phyloP scores from a whole-genome alignment of 2,888 invertebrate species.

The Tribolium freemani region DNA sequence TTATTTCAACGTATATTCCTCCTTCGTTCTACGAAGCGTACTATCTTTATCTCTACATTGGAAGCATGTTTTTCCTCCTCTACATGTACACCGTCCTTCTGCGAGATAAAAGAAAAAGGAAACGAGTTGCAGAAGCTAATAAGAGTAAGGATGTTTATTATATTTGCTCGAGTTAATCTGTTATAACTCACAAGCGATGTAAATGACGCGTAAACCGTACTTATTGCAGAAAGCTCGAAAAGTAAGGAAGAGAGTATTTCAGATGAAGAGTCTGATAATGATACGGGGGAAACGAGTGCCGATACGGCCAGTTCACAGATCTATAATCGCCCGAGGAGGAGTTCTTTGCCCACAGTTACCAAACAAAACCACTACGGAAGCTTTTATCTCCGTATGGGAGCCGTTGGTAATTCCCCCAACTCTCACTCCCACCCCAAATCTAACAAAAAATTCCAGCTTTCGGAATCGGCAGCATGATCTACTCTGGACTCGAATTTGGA shows the following conservation, averaged over 20 bases:
- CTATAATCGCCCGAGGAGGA: slow-evolving; percentile 56
- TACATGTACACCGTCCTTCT: slow-evolving; percentile 81
- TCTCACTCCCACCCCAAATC: neutral
- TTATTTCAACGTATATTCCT: slow-evolving; percentile 94
- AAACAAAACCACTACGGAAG: slow-evolving; percentile 88
- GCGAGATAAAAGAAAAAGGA: slow-evolving; percentile 68
- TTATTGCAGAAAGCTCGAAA: slow-evolving; percentile 30
- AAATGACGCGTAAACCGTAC: slow-evolving; percentile 5
- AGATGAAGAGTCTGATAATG: slow-evolving; percentile 70
- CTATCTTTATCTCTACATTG: slow-evolving; percentile 76
- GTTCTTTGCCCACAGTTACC: slow-evolving; percentile 66
- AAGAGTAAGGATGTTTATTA: slow-evolving; percentile 29
- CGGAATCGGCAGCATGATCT: slow-evolving; percentile 95
- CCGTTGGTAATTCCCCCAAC: slow-evolving; percentile 76
- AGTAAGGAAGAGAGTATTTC: slow-evolving; percentile 64
- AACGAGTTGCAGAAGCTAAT: slow-evolving; percentile 55
- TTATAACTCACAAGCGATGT: neutral
- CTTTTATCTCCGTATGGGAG: slow-evolving; percentile 93
- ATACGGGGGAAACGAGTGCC: slow-evolving; percentile 63
- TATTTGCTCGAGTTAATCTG: neutral
- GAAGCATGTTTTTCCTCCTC: slow-evolving; percentile 78
- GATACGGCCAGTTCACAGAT: slow-evolving; percentile 58
- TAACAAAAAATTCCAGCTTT: slow-evolving; percentile 77
- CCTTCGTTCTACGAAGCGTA: slow-evolving; percentile 92
- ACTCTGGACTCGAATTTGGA: slow-evolving; percentile 95